Evolutionary conservation across 2,797 vertebrate species (phyloP).

Genomic region (Schizopygopsis pylzovi): DNA sequence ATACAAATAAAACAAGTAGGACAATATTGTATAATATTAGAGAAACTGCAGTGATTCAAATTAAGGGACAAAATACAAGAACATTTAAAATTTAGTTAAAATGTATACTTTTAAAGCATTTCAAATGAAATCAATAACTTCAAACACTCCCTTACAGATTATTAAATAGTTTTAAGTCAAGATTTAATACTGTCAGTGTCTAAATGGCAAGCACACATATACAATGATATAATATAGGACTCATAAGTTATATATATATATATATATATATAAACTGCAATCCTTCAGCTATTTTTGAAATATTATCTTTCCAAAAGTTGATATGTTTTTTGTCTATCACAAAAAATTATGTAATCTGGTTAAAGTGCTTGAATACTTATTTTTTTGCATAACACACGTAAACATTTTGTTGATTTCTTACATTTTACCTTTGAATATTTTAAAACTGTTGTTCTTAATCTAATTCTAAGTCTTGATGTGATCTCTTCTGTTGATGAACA

Average conservation of each 20-base stretch:
- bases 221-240: background rate
- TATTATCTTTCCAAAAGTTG: background rate
- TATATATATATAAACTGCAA: background rate
- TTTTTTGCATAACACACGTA: slow-evolving; percentile 11
- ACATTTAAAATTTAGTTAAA: background rate
- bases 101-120: background rate
- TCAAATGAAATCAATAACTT: slow-evolving; percentile 4
- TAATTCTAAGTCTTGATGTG: slow-evolving; percentile 71
- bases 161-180: background rate
- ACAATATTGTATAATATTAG: background rate
- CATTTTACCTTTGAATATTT: background rate
- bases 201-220: background rate
- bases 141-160: background rate
- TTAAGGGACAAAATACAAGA: background rate
- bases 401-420: background rate
- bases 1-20: background rate
- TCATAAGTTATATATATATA: background rate
- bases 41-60: background rate
- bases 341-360: background rate
- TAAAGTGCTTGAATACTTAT: slow-evolving; percentile 20
- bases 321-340: background rate
- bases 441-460: slow-evolving; percentile 20
- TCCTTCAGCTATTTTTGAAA: background rate
- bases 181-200: background rate
- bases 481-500: slow-evolving; percentile 86